Evolutionary conservation across 2,113 vertebrate genomes (phyloP).

Genomic region (Pycnonotus jocosus): DNA sequence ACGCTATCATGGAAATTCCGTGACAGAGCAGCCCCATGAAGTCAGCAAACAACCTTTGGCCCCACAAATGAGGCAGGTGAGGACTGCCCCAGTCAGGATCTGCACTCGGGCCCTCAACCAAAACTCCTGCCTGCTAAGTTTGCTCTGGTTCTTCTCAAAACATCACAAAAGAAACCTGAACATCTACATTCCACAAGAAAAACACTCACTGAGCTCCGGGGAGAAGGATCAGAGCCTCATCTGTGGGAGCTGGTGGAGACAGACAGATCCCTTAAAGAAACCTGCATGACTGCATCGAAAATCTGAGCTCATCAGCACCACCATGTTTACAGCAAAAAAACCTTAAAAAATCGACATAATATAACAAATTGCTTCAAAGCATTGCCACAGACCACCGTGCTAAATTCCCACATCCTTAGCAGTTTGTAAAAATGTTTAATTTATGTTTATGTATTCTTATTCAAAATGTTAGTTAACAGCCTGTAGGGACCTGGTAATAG

Average conservation of each 20-base stretch:
- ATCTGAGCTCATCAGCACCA: neutral
- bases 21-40: neutral
- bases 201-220: neutral
- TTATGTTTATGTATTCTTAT: conserved; percentile 82
- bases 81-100: neutral
- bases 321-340: conserved; percentile 3
- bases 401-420: conserved; percentile 75
- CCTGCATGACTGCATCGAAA: neutral
- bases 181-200: neutral
- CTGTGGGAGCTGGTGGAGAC: neutral
- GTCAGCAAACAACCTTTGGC: neutral
- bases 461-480: conserved; percentile 82
- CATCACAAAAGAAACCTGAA: neutral
- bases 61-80: neutral
- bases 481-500: conserved; percentile 79
- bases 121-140: neutral
- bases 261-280: neutral
- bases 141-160: neutral
- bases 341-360: conserved; percentile 38
- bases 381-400: conserved; percentile 59
- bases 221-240: neutral
- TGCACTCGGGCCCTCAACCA: neutral
- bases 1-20: neutral
- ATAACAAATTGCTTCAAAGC: conserved; percentile 64
- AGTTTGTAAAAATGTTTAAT: conserved; percentile 80